These are phyloP conservation scores for Lasiurus borealis DNA, from an alignment of 2,113 vertebrate genomes.

Conservation along the genomic window DNA sequence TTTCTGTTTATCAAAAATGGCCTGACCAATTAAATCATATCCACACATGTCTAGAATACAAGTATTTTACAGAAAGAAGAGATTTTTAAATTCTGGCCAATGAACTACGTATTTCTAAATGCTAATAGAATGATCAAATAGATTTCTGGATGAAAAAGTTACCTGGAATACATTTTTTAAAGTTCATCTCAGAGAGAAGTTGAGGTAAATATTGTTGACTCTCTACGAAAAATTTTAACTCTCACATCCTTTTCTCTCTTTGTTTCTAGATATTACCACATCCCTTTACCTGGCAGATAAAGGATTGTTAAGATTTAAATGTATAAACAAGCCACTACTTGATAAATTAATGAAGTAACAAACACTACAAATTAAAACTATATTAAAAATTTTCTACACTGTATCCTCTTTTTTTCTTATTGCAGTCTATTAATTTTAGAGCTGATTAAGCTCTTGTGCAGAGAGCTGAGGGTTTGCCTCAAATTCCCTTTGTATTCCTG, in stretches of 20 bases:
- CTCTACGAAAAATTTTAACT: background rate
- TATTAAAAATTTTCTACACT: background rate
- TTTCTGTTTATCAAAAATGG: slow-evolving; percentile 1
- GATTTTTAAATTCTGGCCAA: slow-evolving; percentile 1
- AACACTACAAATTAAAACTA: background rate
- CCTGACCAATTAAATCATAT: background rate
- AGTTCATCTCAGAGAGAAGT: background rate
- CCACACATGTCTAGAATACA: slow-evolving; percentile 28
- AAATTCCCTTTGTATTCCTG: background rate
- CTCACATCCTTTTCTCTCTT: background rate
- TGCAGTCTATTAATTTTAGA: background rate
- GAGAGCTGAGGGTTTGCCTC: background rate
- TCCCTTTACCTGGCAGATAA: background rate
- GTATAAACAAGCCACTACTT: background rate
- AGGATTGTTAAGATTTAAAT: background rate
- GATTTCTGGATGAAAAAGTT: background rate
- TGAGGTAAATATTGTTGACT: background rate
- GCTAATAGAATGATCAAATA: background rate
- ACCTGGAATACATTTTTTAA: background rate
- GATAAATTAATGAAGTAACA: background rate
- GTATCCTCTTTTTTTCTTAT: background rate
- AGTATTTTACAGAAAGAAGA: background rate
- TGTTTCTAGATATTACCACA: background rate
- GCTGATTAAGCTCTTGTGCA: background rate
- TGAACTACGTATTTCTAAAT: slow-evolving; percentile 3